These are phyloP conservation scores for Drosophila picticornis DNA, from an alignment of 2,888 invertebrate species.

Conservation along the genomic window DNA sequence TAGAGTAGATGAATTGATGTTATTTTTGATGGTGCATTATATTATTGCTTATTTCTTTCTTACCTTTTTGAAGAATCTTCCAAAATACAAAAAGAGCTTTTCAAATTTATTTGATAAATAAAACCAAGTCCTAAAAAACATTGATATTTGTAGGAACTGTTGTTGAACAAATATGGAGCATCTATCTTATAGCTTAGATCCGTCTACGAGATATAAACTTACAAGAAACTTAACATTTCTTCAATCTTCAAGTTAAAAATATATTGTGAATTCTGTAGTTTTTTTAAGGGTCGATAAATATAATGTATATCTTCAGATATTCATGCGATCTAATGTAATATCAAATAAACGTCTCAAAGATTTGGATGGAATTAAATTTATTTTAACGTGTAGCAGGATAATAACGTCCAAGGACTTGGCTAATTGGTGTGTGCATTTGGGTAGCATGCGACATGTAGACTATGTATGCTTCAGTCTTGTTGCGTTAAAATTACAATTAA, in stretches of 20 bases:
- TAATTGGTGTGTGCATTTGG: conserved; percentile 15
- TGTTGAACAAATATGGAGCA: background rate
- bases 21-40: background rate
- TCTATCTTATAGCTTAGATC: background rate
- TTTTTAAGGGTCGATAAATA: too few relatives aligned
- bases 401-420: conserved; percentile 30
- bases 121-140: too few relatives aligned
- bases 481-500: conserved; percentile 79
- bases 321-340: background rate
- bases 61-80: background rate
- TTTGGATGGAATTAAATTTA: background rate
- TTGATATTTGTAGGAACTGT: background rate
- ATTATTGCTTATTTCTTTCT: background rate
- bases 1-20: background rate
- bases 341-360: background rate
- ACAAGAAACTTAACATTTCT: background rate
- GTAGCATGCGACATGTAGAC: conserved; percentile 9
- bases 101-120: too few relatives aligned
- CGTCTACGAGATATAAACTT: too few relatives aligned
- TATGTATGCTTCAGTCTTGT: conserved; percentile 32
- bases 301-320: too few relatives aligned
- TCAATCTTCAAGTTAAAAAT: too few relatives aligned
- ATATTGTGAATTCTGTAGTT: too few relatives aligned
- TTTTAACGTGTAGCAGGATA: conserved; percentile 19
- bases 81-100: background rate